Percentiles rank a stretch among this genome's conserved stretches.
These are phyloP conservation scores for Miopithecus talapoin DNA, from an alignment of 2,797 vertebrate species.

Conservation along the genomic window DNA sequence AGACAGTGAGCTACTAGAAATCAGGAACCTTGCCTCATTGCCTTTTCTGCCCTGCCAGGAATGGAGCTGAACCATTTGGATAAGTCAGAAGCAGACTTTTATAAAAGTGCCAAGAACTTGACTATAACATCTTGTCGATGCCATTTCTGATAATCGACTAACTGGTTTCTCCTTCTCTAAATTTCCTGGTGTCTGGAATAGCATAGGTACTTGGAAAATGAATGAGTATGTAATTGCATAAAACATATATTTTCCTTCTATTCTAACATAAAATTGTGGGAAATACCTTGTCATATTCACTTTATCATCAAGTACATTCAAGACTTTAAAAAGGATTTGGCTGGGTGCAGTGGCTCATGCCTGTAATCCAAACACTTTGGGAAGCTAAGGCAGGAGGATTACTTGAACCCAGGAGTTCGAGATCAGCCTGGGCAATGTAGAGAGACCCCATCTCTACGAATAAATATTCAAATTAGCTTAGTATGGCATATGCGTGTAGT, in stretches of 20 bases:
- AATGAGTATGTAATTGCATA: not conserved
- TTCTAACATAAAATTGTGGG: not conserved
- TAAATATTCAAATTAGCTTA: not conserved
- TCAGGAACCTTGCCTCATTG: not conserved
- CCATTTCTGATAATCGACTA: not conserved
- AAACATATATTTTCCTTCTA: not conserved
- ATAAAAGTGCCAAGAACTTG: not conserved
- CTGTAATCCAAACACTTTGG: not conserved
- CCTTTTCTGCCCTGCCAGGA: not conserved
- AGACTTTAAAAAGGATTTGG: not conserved
- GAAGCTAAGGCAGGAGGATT: not conserved
- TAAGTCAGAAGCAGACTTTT: constrained; percentile 6
- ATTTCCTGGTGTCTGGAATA: not conserved
- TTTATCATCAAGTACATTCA: not conserved
- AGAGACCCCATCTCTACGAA: not conserved
- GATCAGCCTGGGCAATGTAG: not conserved
- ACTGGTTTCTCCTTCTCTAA: not conserved
- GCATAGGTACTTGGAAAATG: not conserved
- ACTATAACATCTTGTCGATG: not conserved
- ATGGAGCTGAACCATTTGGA: not conserved
- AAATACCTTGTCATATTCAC: not conserved
- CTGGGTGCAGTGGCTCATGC: not conserved
- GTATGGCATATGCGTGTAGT: not conserved
- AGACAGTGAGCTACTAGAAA: not conserved
- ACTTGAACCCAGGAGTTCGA: not conserved